A percentile compares a stretch with the other conserved stretches of the same genome.
Evolutionary conservation across 1,140 invertebrate species (phyloP).

Genomic region (Trigoniulus corallinus): DNA sequence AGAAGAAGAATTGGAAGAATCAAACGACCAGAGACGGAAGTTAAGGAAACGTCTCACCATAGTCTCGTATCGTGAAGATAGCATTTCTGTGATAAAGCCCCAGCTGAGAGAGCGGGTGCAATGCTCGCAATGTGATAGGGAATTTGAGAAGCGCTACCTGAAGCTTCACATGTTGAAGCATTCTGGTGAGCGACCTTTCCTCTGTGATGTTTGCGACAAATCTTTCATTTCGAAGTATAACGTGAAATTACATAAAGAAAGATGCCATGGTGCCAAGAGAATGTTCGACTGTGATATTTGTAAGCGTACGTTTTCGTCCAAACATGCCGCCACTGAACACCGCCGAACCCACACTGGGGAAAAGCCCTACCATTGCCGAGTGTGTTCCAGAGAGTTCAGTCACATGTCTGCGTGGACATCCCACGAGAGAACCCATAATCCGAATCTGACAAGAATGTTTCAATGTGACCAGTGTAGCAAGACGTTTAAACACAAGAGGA

Average conservation of each 20-base stretch:
- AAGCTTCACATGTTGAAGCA: neutral
- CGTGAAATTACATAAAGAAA: neutral
- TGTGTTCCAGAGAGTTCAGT: neutral
- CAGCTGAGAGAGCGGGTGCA: too few relatives aligned
- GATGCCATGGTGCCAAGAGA: neutral
- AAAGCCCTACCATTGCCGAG: neutral
- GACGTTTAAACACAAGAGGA: neutral
- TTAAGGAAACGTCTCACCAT: too few relatives aligned
- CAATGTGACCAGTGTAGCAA: neutral
- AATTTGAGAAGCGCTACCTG: neutral
- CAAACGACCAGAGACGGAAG: too few relatives aligned
- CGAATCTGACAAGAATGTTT: neutral
- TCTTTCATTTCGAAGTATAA: neutral
- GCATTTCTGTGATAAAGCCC: too few relatives aligned
- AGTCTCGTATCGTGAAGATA: too few relatives aligned
- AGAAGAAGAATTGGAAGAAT: too few relatives aligned
- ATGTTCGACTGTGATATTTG: neutral
- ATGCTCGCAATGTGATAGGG: neutral
- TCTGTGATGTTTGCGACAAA: neutral
- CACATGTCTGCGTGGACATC: neutral
- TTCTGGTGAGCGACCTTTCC: neutral
- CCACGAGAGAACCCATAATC: neutral
- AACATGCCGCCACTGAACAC: neutral
- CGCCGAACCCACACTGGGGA: neutral
- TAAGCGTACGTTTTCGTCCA: neutral